phyloP scores from a whole-genome alignment of 2,113 vertebrate genomes.

The Steatornis caripensis region DNA sequence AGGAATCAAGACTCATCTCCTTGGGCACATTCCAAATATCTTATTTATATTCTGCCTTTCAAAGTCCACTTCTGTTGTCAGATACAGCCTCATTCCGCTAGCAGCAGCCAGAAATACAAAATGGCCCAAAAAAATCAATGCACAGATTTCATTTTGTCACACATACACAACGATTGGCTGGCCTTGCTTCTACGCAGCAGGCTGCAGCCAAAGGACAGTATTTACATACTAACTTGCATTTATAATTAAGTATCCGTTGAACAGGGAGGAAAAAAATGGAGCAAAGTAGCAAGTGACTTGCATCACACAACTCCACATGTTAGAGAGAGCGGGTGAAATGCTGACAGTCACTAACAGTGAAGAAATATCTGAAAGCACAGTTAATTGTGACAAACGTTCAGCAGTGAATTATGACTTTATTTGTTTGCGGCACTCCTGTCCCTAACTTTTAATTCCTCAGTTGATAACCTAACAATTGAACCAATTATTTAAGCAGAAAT shows the following conservation, averaged over 20 bases:
- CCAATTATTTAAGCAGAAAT: neutral
- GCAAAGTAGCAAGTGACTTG: neutral
- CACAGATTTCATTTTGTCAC: neutral
- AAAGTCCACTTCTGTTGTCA: neutral
- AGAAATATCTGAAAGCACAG: neutral
- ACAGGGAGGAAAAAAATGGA: neutral
- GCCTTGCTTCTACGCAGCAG: neutral
- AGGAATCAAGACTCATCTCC: neutral
- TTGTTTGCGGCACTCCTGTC: neutral
- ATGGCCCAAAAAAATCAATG: neutral
- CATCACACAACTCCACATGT: neutral
- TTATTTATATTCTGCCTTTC: neutral
- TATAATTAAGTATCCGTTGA: neutral
- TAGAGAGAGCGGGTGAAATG: neutral
- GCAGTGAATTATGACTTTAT: neutral
- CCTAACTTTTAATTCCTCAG: neutral
- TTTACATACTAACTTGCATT: neutral
- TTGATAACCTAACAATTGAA: neutral
- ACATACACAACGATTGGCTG: neutral
- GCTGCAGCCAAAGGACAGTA: neutral
- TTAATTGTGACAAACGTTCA: neutral
- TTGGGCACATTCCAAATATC: neutral
- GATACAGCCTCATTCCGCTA: neutral
- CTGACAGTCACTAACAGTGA: neutral
- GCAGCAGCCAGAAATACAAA: neutral